A percentile compares a stretch with the other conserved stretches of the same genome.
These are phyloP conservation scores for Rapana venosa DNA, from an alignment of 2,888 invertebrate genomes.

Conservation along the genomic window DNA sequence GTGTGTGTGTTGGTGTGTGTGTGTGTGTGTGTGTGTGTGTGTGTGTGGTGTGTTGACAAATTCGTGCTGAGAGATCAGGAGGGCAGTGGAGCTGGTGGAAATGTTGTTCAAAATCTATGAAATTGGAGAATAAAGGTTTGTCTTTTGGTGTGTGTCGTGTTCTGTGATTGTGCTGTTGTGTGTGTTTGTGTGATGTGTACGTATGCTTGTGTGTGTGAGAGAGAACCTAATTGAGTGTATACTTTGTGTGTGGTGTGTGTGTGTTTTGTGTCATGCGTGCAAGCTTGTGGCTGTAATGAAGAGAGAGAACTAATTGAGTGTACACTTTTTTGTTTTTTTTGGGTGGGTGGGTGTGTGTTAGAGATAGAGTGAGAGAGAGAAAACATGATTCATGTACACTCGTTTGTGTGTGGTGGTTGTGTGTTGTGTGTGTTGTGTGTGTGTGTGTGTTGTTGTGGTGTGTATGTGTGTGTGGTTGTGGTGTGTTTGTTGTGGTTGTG, in stretches of 20 bases:
- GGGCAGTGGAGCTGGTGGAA: conserved; percentile 69
- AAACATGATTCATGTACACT: too few relatives aligned
- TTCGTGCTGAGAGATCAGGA: conserved; percentile 68
- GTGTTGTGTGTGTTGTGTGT: too few relatives aligned
- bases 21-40: neutral
- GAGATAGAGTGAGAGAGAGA: too few relatives aligned
- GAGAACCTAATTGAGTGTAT: neutral
- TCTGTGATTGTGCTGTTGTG: neutral
- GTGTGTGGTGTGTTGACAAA: conserved; percentile 55
- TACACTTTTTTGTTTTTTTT: too few relatives aligned
- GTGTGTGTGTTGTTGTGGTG: too few relatives aligned
- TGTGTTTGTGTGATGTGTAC: neutral
- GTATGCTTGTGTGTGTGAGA: neutral
- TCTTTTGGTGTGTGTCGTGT: neutral
- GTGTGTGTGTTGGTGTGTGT: neutral
- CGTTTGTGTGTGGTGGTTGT: too few relatives aligned
- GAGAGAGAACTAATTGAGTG: too few relatives aligned
- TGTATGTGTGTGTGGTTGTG: too few relatives aligned
- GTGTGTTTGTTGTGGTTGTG: too few relatives aligned
- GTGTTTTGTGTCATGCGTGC: too few relatives aligned
- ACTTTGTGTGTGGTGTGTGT: neutral
- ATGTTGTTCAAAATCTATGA: conserved; percentile 70
- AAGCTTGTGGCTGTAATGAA: too few relatives aligned
- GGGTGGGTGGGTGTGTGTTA: too few relatives aligned
- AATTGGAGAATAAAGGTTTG: conserved; percentile 76